phyloP scores from a whole-genome alignment of 2,113 vertebrate species.

The Peromyscus californicus region DNA sequence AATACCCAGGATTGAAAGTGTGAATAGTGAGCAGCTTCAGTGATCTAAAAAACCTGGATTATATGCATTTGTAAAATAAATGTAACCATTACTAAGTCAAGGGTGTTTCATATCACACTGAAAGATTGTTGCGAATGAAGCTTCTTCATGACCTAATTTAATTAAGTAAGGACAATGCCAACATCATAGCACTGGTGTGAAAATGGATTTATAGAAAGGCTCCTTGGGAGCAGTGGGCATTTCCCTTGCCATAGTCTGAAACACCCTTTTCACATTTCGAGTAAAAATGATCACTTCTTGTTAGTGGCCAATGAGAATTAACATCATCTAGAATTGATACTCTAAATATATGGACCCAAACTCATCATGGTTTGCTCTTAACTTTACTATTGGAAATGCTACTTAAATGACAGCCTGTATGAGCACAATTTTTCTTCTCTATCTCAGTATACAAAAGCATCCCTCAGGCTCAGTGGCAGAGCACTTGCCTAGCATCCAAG shows the following conservation, averaged over 20 bases:
- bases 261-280: background rate
- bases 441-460: background rate
- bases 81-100: background rate
- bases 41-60: background rate
- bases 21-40: background rate
- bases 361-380: background rate
- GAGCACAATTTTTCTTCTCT: background rate
- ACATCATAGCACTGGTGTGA: background rate
- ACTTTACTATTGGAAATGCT: slow-evolving; percentile 5
- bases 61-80: background rate
- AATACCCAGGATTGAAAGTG: background rate
- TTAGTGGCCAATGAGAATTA: slow-evolving; percentile 17
- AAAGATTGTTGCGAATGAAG: slow-evolving; percentile 12
- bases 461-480: background rate
- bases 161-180: slow-evolving; percentile 23
- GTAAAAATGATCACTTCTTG: background rate
- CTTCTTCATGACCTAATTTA: slow-evolving; percentile 24
- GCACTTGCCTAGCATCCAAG: background rate
- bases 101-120: background rate
- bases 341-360: background rate
- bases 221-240: background rate
- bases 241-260: background rate
- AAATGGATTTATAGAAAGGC: background rate
- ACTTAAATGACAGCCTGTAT: background rate
- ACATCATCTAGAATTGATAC: background rate